Percentiles rank a stretch among this genome's conserved stretches.
Conservation (phyloP, 2,888 invertebrate species). For the Polydesmus complanatus region DNA sequence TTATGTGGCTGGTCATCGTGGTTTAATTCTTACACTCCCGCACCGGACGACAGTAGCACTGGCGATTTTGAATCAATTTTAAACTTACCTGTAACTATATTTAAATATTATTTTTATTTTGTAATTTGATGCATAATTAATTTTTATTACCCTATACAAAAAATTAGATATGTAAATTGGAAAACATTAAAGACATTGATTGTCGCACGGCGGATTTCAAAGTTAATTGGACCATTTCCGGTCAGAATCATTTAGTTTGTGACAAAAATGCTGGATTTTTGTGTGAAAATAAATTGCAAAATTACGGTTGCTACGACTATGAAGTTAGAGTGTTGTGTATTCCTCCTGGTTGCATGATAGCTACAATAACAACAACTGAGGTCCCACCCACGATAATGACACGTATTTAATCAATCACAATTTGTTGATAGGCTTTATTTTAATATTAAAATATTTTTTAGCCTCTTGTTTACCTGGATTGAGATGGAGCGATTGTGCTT, state of each 20-base stretch:
- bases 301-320: slow-evolving; percentile 29
- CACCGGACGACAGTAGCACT: neutral
- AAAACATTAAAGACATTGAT: slow-evolving; percentile 23
- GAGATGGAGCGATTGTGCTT: slow-evolving; percentile 52
- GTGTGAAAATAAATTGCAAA: slow-evolving; percentile 23
- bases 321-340: slow-evolving; percentile 31
- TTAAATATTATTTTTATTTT: neutral
- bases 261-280: slow-evolving; percentile 24
- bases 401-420: neutral
- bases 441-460: too few species aligned
- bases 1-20: slow-evolving; percentile 15
- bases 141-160: neutral
- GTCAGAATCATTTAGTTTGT: slow-evolving; percentile 26
- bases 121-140: neutral
- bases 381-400: neutral
- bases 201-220: slow-evolving; percentile 24
- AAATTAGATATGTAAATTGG: neutral
- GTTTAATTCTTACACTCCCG: slow-evolving; percentile 11
- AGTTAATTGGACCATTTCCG: slow-evolving; percentile 22
- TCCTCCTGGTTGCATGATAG: slow-evolving; percentile 21
- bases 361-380: slow-evolving; percentile 3
- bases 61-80: slow-evolving; percentile 16
- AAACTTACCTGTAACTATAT: neutral
- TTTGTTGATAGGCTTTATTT: neutral
- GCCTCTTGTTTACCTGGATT: slow-evolving; percentile 43